Base-by-base conservation (phyloP, 2,797 vertebrate species). In the Ciconia nigra region DNA sequence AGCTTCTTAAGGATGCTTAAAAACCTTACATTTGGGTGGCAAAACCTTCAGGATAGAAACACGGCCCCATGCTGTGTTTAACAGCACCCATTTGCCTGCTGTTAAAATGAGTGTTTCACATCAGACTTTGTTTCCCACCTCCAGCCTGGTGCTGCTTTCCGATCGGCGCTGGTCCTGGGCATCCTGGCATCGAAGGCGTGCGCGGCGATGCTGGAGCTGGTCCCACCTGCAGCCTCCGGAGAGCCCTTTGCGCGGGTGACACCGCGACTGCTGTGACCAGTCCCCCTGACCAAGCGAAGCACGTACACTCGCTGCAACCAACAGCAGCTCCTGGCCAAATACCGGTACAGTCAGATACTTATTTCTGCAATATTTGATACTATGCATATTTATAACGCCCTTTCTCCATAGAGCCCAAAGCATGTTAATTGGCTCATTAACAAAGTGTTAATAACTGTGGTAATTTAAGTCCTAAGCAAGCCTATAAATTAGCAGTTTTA, bases 61-160 rank as follows among this genome's bases (percentile, higher is more conserved):
- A 6, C 44, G 20, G 10, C 35, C 54, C 46, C 15, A 0, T 14
- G 14, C 35, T 39, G 33, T 11, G 28, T 33, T 31, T 35, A 14
- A 49, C 57, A 28, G 41, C 52, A 7, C 24, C 44, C 4, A 0
- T 39, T 10, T 9, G 59, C 62, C 54, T 25, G 44, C 59, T 31
- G 15, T 11, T 35, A 9, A 37, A 31, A 31, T 0, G 7, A 18
- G 20, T 0, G 4, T 28, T 77, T 55, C 33, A 2, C 0, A 9
- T 12, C 51, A 28, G 39, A 9, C 15, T 31, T n/a, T 6, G 12
- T 47, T 71, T 47, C 79, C 71, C 47, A 9, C 10, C n/a, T 61
- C 37, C 87, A 87, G 44, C 46, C 58, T 10, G 22, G 35, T 25
- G 69, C 47, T 28, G 52, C 35, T 28, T 55, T 65, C 58, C 4